Evolutionary conservation across 1,140 invertebrate species (phyloP).

Genomic region (Penaeus chinensis): DNA sequence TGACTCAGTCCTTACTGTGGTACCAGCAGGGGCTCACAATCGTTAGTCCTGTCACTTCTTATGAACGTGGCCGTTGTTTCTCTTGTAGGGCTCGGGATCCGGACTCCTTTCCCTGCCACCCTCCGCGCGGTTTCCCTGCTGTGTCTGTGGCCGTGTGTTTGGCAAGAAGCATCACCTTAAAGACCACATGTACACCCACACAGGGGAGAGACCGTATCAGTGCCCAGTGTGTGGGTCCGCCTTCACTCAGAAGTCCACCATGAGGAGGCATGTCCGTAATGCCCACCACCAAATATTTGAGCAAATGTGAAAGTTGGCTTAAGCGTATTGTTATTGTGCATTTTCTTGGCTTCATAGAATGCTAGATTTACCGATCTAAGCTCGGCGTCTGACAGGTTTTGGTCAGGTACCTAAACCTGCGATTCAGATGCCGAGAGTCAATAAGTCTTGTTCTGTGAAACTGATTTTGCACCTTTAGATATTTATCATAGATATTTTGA

Average conservation of each 20-base stretch:
- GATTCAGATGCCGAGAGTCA: too few relatives aligned
- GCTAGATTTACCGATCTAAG: too few relatives aligned
- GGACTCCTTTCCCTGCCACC: slow-evolving; percentile 46
- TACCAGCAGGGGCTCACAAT: slow-evolving; percentile 21
- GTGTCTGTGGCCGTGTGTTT: slow-evolving; percentile 72
- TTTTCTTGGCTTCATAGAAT: too few relatives aligned
- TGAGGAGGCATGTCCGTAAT: slow-evolving; percentile 74
- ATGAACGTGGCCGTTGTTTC: slow-evolving; percentile 58
- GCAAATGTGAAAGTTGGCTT: slow-evolving; percentile 32
- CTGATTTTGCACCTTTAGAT: too few relatives aligned
- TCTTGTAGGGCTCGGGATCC: slow-evolving; percentile 56
- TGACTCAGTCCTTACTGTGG: neutral
- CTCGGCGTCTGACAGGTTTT: too few relatives aligned
- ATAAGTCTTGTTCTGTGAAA: too few relatives aligned
- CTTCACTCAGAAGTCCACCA: slow-evolving; percentile 82
- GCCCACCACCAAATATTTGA: slow-evolving; percentile 54
- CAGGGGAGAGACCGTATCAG: slow-evolving; percentile 85
- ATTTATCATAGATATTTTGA: too few relatives aligned
- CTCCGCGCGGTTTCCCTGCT: slow-evolving; percentile 66
- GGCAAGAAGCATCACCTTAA: slow-evolving; percentile 71
- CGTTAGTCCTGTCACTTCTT: slow-evolving; percentile 16
- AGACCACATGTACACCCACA: slow-evolving; percentile 89
- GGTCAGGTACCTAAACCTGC: too few relatives aligned
- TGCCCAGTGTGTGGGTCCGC: slow-evolving; percentile 82
- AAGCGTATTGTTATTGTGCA: neutral